Evolutionary conservation across 1,140 invertebrate species (phyloP), one percentile per base, ranked within the genome.

Genomic region (Alviniconcha marisindica): DNA sequence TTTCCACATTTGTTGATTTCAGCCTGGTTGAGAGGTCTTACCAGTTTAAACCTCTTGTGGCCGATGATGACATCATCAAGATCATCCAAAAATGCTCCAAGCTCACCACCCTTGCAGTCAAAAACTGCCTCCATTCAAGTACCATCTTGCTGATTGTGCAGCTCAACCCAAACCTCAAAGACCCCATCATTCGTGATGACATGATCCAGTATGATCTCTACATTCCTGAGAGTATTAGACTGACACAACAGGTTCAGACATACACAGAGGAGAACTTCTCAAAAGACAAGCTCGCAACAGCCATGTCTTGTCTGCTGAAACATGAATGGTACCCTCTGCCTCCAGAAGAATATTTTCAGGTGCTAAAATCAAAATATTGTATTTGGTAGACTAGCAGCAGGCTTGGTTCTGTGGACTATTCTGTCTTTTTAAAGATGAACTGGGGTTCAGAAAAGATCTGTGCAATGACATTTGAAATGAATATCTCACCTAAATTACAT

Each of bases 101-200:
- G 40, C 77, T 79, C 0, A n/a, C 7, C 54, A 79, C 54, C 24
- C 14, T 79, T 15, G 54, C 51, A 14, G 31, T 54, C 36, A 48
- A 28, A 14, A 51, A 48, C 40, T 15, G 33, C 2, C 33, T 79
- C 14, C 40, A 38, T 36, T 42, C 36, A 38, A 79, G 77, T 54
- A 79, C 77, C 12, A 21, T 79, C 15, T 33, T 79, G 42, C 54
- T 79, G 24, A 63, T 79, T 31, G 48, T 60, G 33, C 60, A 63
- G 36, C 77, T 79, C n/a, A 79, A 79, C 33, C 24, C 54, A 14
- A 79, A 24, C n/a, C 40, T 79, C 18, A 24, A n/a, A 63, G 60
- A 79, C 14, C 24, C 33, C 18, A 7, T 40, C 38, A 21, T 79
- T 28, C 28, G n/a, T 24, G 77, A 38, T 7, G 77, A 79, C 10